phyloP scores from a whole-genome alignment of 2,113 vertebrate species.

The Lampris megalopsis region DNA sequence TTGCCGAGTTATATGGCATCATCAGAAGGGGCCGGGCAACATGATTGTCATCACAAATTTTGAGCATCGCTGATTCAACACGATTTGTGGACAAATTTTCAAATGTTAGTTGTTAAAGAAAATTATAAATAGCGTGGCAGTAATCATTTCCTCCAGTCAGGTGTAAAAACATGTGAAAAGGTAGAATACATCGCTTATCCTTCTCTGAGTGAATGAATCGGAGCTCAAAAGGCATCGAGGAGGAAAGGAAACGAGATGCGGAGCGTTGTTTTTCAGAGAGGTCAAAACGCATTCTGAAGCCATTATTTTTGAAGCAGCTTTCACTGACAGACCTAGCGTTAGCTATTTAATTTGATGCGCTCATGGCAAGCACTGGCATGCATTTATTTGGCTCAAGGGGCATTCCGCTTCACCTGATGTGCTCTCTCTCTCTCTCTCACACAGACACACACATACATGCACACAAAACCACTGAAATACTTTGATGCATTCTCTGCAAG shows the following conservation, averaged over 20 bases:
- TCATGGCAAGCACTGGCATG: conserved; percentile 2
- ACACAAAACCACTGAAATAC: too few relatives aligned
- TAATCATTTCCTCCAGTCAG: not conserved
- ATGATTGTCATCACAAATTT: too few relatives aligned
- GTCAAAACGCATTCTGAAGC: conserved; percentile 26
- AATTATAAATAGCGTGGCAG: conserved; percentile 5
- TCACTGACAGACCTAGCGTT: not conserved
- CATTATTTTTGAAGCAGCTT: not conserved
- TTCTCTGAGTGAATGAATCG: not conserved
- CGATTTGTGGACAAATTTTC: too few relatives aligned
- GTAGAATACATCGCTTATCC: not conserved
- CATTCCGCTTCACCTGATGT: conserved; percentile 21
- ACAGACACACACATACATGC: too few relatives aligned
- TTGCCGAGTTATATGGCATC: too few relatives aligned
- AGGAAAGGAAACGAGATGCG: not conserved
- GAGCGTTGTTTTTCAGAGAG: conserved; percentile 36
- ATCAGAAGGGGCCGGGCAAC: too few relatives aligned
- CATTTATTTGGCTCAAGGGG: not conserved
- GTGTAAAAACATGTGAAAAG: not conserved
- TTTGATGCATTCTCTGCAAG: not conserved
- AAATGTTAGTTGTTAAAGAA: not conserved
- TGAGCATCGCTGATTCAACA: too few relatives aligned
- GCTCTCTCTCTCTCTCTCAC: too few relatives aligned
- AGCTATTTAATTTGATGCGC: not conserved
- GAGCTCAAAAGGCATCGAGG: conserved; percentile 4